Evolutionary conservation across 2,888 invertebrate genomes (phyloP).

Genomic region (Cremastinae sp.): DNA sequence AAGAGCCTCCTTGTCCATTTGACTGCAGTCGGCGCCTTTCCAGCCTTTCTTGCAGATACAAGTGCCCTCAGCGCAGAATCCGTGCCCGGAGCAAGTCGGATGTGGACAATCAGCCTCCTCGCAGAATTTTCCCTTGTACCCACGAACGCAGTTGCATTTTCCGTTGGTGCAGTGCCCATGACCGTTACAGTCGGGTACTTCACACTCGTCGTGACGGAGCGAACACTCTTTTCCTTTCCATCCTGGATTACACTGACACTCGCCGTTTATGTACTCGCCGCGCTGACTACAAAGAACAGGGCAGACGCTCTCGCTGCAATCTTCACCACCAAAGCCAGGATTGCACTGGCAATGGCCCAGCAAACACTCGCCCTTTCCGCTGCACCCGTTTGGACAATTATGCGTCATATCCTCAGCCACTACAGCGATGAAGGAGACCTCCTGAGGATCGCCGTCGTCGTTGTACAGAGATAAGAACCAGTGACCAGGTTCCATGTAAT

Average conservation of each 20-base stretch:
- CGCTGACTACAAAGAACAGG: conserved; percentile 98
- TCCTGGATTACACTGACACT: conserved; percentile 97
- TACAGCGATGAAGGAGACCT: conserved; percentile 91
- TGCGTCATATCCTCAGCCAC: conserved; percentile 96
- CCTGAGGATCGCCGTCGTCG: conserved; percentile 95
- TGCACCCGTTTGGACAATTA: conserved; percentile 97
- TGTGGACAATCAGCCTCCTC: conserved; percentile 96
- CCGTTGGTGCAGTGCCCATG: conserved; percentile 98
- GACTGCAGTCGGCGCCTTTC: conserved; percentile 95
- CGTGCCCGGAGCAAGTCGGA: conserved; percentile 96
- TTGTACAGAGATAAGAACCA: conserved; percentile 98
- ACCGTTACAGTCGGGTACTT: conserved; percentile 97
- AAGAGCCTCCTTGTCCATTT: conserved; percentile 94
- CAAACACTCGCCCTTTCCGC: conserved; percentile 97
- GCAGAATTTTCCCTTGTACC: conserved; percentile 97
- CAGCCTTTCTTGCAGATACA: conserved; percentile 98
- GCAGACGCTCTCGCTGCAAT: conserved; percentile 98
- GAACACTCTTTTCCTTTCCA: conserved; percentile 99
- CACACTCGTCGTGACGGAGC: conserved; percentile 96
- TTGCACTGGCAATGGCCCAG: conserved; percentile 97
- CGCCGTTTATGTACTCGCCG: conserved; percentile 97
- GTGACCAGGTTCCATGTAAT: conserved; percentile 97
- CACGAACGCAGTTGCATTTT: conserved; percentile 95
- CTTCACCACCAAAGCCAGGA: conserved; percentile 97
- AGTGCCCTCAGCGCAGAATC: conserved; percentile 95